Evolutionary conservation across 2,888 invertebrate species (phyloP).

Genomic region (Hesperia comma): DNA sequence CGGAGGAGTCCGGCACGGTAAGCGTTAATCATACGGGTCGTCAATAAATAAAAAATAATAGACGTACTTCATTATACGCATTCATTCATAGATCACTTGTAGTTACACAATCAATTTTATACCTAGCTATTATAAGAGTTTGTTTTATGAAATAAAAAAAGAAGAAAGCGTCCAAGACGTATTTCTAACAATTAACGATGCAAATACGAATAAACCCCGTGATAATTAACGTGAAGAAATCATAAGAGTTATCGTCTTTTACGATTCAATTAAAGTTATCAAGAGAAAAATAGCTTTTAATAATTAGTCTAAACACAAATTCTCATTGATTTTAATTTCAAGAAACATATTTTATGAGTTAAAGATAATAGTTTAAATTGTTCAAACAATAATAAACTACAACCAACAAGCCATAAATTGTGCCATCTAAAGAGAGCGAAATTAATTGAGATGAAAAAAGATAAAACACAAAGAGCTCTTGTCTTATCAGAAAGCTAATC

Average conservation of each 20-base stretch:
- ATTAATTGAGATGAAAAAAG: slow-evolving; percentile 17
- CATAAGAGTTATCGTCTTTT: neutral
- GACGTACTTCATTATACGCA: no score
- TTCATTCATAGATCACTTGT: no score
- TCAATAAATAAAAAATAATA: no score
- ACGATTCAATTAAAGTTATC: slow-evolving; percentile 3
- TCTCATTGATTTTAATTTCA: neutral
- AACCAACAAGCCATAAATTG: neutral
- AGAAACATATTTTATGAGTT: neutral
- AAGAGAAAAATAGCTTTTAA: neutral
- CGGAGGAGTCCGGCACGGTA: no score
- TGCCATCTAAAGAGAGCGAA: slow-evolving; percentile 8
- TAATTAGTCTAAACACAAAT: neutral
- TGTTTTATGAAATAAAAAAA: no score
- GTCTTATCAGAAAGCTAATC: slow-evolving; percentile 25
- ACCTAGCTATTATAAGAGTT: no score
- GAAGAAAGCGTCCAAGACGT: no score
- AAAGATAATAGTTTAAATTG: slow-evolving; percentile 5
- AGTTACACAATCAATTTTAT: no score
- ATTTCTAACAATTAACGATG: no score
- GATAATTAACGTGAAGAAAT: neutral
- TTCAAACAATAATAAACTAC: slow-evolving; percentile 12
- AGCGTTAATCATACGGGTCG: no score
- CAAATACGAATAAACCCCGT: neutral
- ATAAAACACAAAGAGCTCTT: slow-evolving; percentile 3